Evolutionary conservation across 2,113 vertebrate genomes (phyloP).

Genomic region (Sigmodon hispidus): DNA sequence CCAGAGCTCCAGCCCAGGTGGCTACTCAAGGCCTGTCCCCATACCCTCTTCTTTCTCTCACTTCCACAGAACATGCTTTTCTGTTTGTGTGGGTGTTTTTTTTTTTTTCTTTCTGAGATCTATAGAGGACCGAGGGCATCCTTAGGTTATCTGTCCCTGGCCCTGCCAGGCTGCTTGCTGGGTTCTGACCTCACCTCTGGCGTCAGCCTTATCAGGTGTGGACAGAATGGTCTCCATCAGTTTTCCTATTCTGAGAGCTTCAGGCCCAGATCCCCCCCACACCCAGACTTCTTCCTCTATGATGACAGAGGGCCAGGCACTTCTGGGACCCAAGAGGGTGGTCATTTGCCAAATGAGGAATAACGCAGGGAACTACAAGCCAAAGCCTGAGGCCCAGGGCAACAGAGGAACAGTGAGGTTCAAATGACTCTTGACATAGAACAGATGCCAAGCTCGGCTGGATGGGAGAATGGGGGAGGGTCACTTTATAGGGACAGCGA

Average conservation of each 20-base stretch:
- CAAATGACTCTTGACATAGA: conserved; percentile 37
- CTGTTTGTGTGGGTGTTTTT: not conserved
- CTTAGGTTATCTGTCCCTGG: conserved; percentile 32
- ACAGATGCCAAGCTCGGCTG: not conserved
- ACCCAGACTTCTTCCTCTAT: not conserved
- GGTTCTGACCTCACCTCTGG: conserved; percentile 74
- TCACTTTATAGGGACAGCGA: not conserved
- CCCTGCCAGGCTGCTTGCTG: conserved; percentile 29
- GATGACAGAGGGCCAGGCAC: conserved; percentile 2
- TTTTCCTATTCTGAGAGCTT: conserved; percentile 12
- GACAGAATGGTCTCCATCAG: conserved; percentile 22
- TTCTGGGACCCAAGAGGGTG: not conserved
- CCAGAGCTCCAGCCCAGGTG: not conserved
- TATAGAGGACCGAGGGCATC: not conserved
- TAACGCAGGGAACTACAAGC: not conserved
- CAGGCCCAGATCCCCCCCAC: not conserved
- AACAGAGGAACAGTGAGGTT: not conserved
- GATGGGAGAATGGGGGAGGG: not conserved
- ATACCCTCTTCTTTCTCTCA: not conserved
- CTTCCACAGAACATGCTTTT: not conserved
- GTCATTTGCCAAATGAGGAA: conserved; percentile 49
- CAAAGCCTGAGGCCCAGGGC: not conserved
- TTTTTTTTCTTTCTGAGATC: not conserved
- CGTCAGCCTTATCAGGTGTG: conserved; percentile 79
- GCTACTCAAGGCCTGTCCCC: not conserved